Base-by-base conservation (phyloP, 2,888 invertebrate species). In the Eurois occulta region DNA sequence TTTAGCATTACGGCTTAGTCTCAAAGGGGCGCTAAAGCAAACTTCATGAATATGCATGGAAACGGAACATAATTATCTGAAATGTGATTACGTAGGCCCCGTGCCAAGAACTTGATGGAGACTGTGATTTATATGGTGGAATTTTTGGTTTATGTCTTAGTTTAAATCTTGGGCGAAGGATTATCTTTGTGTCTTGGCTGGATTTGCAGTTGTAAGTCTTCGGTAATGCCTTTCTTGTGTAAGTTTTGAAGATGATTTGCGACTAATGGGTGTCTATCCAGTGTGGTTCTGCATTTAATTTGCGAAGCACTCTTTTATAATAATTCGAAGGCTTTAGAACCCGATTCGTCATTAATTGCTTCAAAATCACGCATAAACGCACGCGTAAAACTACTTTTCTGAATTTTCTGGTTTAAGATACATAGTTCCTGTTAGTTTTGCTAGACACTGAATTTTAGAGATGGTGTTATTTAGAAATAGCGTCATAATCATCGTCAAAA, bases 11-110 rank as follows among this genome's bases (percentile, higher is more conserved):
- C 46, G 55, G 76, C 72, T 73, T 68, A 73, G 82, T 70, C 73
- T 84, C 88, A 87, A 88, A 86, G 88, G 88, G 66, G 58, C 52
- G 46, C 77, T 77, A 74, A 81, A 69, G 75, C 46, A 82, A 85
- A 80, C 75, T 38, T 78, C 74, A 82, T 87, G 88, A 84, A 87
- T 87, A 88, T 87, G 65, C 82, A 87, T 71, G 79, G 28, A 69
- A 73, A 62, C 52, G 70, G 80, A 76, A 87, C 87, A 85, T 85
- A 84, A 86, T 86, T 86, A 85, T 86, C 72, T n/a, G 35, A 77
- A 88, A 86, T 79, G 80, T 84, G 80, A 86, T 88, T 72, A 88
- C 82, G 69, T 71, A 74, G 85, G 69, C 68, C 35, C 48, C 16
- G 69, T 65, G 78, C 62, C 66, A 72, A 79, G 72, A 68, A 70